Evolutionary conservation across 2,888 invertebrate genomes (phyloP).

Genomic region (Ernsta delagoae): DNA sequence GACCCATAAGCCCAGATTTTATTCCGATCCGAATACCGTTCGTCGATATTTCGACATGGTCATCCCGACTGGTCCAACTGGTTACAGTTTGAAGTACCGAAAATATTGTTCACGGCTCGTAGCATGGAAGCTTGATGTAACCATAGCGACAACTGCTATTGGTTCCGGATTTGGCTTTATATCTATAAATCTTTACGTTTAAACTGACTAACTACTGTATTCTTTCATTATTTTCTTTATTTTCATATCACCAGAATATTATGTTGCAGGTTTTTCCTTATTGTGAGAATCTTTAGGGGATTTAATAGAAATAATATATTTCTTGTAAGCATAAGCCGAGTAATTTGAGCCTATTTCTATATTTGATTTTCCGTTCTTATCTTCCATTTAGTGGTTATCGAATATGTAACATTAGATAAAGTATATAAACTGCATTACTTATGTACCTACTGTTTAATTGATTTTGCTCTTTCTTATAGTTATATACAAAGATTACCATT

Average conservation of each 20-base stretch:
- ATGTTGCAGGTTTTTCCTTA: too few relatives aligned
- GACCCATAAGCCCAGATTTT: constrained; percentile 28
- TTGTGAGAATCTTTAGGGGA: too few relatives aligned
- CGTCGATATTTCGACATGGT: constrained; percentile 22
- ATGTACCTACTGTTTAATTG: too few relatives aligned
- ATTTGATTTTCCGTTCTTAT: too few relatives aligned
- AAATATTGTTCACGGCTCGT: constrained; percentile 8
- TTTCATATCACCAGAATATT: neutral
- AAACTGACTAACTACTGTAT: neutral
- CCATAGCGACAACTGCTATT: neutral
- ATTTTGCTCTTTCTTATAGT: neutral
- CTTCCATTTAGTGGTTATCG: too few relatives aligned
- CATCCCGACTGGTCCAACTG: constrained; percentile 19
- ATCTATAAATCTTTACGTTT: neutral
- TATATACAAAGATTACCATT: neutral
- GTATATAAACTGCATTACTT: too few relatives aligned
- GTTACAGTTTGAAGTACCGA: constrained; percentile 26
- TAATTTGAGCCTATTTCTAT: too few relatives aligned
- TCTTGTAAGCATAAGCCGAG: too few relatives aligned
- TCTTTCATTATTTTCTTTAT: neutral
- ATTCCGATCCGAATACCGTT: constrained; percentile 30
- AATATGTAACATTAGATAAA: too few relatives aligned
- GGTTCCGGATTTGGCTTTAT: neutral
- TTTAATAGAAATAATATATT: too few relatives aligned
- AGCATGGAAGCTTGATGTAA: neutral